phyloP scores from a whole-genome alignment of 2,113 vertebrate species.

The Hiodon tergisus region DNA sequence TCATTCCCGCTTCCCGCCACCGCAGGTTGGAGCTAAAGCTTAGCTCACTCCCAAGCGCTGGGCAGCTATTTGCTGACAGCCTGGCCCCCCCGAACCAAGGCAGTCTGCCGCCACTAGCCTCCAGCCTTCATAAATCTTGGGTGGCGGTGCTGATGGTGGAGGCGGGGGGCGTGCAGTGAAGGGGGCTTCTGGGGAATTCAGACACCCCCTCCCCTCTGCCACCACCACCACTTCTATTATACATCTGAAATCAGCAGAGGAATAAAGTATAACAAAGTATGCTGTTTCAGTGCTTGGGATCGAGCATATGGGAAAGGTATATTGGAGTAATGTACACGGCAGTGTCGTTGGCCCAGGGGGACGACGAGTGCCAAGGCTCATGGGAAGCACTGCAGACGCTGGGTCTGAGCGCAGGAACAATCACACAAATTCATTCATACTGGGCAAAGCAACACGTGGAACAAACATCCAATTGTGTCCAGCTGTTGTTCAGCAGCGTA shows the following conservation, averaged over 20 bases:
- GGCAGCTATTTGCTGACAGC: slow-evolving; percentile 33
- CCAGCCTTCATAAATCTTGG: slow-evolving; percentile 40
- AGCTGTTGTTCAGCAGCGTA: not conserved
- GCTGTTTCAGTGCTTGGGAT: not conserved
- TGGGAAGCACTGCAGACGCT: not conserved
- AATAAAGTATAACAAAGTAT: slow-evolving; percentile 7
- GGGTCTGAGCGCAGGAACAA: slow-evolving; percentile 12
- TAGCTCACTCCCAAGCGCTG: slow-evolving; percentile 1
- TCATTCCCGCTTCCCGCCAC: not conserved
- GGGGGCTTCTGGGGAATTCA: slow-evolving; percentile 16
- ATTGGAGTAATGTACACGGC: not conserved
- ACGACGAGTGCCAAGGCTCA: not conserved
- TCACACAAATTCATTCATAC: not conserved
- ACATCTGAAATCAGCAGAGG: slow-evolving; percentile 18
- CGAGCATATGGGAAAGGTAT: not conserved
- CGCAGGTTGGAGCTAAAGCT: slow-evolving; percentile 19
- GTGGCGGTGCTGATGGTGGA: slow-evolving; percentile 20
- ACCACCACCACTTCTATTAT: not conserved
- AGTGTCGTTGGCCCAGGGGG: not conserved
- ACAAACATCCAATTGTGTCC: not conserved
- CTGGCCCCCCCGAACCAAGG: slow-evolving; percentile 23
- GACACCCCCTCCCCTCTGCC: not conserved
- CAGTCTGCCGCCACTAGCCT: slow-evolving; percentile 27
- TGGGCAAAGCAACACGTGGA: not conserved
- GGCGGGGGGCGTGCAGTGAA: not conserved